Conservation (phyloP, 2,113 vertebrate species). For the Felis catus region DNA sequence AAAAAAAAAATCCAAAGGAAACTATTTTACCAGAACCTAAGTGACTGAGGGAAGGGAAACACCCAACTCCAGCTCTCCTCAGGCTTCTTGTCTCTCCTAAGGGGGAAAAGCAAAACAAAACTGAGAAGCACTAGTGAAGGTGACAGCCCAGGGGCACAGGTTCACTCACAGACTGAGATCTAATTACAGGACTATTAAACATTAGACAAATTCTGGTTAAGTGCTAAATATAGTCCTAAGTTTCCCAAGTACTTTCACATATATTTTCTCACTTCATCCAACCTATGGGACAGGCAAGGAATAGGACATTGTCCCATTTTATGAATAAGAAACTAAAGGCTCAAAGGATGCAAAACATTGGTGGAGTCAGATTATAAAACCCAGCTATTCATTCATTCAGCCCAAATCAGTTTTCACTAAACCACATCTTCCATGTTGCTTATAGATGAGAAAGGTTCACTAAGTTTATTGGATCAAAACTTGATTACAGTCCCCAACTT, state of each 20-base stretch:
- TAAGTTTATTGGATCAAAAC: not conserved
- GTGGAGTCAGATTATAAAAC: not conserved
- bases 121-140: not conserved
- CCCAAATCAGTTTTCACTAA: not conserved
- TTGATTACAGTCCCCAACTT: not conserved
- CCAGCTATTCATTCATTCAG: not conserved
- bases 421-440: not conserved
- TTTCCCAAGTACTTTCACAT: conserved; percentile 27
- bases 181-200: not conserved
- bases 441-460: not conserved
- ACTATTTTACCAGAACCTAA: not conserved
- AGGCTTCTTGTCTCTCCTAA: not conserved
- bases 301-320: not conserved
- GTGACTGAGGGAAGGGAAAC: not conserved
- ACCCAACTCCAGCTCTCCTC: not conserved
- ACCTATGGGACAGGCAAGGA: not conserved
- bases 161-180: not conserved
- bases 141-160: not conserved
- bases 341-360: not conserved
- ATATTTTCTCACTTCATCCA: not conserved
- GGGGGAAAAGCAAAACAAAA: not conserved
- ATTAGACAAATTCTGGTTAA: not conserved
- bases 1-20: not conserved
- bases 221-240: conserved; percentile 18
- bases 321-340: not conserved